A percentile compares a stretch with the other conserved stretches of the same genome.
Conservation (phyloP, 2,113 vertebrate genomes). For the Dromiciops gliroides region DNA sequence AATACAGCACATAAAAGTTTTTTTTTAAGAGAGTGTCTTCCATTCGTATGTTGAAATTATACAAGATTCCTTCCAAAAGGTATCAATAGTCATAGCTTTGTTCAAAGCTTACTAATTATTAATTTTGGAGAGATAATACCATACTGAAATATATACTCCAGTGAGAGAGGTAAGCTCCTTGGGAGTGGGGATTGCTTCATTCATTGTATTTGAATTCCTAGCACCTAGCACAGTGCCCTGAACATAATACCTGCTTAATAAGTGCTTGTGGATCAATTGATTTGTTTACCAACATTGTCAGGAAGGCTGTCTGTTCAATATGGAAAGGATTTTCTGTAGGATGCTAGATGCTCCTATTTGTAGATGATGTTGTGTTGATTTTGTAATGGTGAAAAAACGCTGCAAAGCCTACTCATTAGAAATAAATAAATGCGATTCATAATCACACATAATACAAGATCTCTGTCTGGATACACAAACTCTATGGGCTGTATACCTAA, state of each 20-base stretch:
- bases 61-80: background rate
- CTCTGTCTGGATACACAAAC: background rate
- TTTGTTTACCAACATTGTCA: background rate
- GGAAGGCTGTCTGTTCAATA: background rate
- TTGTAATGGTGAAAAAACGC: background rate
- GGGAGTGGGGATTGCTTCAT: background rate
- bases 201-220: background rate
- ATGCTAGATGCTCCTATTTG: background rate
- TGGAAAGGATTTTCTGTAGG: background rate
- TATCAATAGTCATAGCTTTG: background rate
- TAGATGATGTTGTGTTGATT: background rate
- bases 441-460: background rate
- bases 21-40: background rate
- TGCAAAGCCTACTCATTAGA: background rate
- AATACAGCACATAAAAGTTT: background rate
- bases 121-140: background rate
- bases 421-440: background rate
- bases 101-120: background rate
- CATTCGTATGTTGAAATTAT: background rate
- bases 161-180: background rate
- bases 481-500: background rate
- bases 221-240: background rate
- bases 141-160: background rate
- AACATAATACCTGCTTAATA: background rate
- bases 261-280: background rate